Evolutionary conservation across 2,797 vertebrate species (phyloP).

Genomic region (Prionace glauca): DNA sequence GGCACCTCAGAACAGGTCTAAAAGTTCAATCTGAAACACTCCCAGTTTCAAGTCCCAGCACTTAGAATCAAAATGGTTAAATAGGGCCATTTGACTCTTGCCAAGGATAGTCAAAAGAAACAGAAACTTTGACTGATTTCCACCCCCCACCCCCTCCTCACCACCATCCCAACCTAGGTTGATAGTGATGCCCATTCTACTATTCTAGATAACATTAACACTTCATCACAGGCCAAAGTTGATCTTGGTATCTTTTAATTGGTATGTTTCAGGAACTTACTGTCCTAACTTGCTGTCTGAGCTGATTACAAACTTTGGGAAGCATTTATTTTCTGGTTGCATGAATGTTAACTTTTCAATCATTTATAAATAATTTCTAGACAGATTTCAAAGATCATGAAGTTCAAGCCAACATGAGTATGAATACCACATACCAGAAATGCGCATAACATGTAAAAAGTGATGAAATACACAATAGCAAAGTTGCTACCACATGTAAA

Average conservation of each 20-base stretch:
- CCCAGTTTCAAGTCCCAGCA: too few relatives aligned
- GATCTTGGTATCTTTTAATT: background rate
- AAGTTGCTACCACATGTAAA: constrained; percentile 91
- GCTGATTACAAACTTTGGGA: background rate
- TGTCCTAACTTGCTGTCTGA: background rate
- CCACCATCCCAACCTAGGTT: background rate
- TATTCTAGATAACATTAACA: background rate
- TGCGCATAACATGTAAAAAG: constrained; percentile 97
- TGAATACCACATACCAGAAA: constrained; percentile 73
- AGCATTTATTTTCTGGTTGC: background rate
- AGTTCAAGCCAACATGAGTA: background rate
- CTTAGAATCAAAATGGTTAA: too few relatives aligned
- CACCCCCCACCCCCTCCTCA: too few relatives aligned
- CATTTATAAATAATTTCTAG: background rate
- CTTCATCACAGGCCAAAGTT: background rate
- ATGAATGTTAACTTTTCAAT: background rate
- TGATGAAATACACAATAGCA: constrained; percentile 95
- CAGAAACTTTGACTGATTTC: background rate
- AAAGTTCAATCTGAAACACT: too few relatives aligned
- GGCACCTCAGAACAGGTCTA: too few relatives aligned
- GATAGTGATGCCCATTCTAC: background rate
- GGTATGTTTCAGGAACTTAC: background rate
- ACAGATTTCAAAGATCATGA: background rate
- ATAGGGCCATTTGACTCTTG: too few relatives aligned
- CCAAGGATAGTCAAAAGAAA: background rate